These are phyloP conservation scores for Pterois miles DNA, from an alignment of 2,797 vertebrate genomes.

Conservation along the genomic window DNA sequence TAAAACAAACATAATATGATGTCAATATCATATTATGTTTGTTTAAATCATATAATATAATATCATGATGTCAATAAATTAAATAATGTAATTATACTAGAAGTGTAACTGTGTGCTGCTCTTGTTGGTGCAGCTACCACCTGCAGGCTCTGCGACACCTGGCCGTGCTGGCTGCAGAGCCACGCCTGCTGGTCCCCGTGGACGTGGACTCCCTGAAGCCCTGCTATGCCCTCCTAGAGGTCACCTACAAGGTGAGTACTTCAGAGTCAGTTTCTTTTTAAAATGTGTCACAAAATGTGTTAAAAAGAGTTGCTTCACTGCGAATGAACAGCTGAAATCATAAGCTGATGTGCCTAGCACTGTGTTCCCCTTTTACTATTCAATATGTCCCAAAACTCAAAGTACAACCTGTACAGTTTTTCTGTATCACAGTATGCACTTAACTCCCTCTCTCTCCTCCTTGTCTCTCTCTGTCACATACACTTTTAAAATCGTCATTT, in stretches of 20 bases:
- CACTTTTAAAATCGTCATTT: not conserved
- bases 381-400: not conserved
- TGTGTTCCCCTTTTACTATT: not conserved
- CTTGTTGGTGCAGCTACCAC: constrained; percentile 87
- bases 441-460: not conserved
- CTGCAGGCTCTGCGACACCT: constrained; percentile 96
- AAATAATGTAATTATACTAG: too few relatives aligned
- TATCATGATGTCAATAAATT: too few relatives aligned
- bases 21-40: too few relatives aligned
- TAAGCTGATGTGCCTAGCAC: not conserved
- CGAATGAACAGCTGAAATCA: too few relatives aligned
- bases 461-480: not conserved
- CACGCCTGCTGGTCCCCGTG: constrained; percentile 93
- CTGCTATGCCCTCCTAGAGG: constrained; percentile 94
- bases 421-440: not conserved
- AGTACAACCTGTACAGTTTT: not conserved
- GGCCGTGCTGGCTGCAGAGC: constrained; percentile 93
- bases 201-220: constrained; percentile 95
- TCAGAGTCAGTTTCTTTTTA: not conserved
- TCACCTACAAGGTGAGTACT: constrained; percentile 91
- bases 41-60: too few relatives aligned
- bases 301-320: not conserved
- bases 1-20: too few relatives aligned
- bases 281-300: not conserved
- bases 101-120: not conserved